phyloP scores from a whole-genome alignment of 2,888 invertebrate species.

The Orchesella flavescens region DNA sequence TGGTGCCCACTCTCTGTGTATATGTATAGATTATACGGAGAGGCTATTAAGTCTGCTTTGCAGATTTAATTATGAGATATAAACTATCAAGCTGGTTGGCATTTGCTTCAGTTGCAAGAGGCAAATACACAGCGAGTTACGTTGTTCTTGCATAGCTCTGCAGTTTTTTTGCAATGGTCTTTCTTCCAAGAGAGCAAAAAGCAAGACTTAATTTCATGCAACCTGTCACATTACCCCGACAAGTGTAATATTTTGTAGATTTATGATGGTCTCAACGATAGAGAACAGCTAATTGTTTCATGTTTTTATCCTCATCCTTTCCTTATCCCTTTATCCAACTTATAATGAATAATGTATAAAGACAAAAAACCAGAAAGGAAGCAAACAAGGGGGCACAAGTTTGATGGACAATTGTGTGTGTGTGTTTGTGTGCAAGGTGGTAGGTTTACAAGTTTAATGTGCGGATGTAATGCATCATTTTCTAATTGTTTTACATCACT shows the following conservation, averaged over 20 bases:
- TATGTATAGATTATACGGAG: background rate
- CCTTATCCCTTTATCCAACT: background rate
- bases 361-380: background rate
- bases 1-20: background rate
- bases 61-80: conserved; percentile 21
- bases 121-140: background rate
- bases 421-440: too few relatives aligned
- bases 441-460: too few relatives aligned
- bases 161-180: background rate
- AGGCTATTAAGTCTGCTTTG: background rate
- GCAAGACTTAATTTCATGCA: background rate
- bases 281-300: conserved; percentile 1
- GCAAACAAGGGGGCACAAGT: too few relatives aligned
- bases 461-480: too few relatives aligned
- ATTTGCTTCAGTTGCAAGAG: background rate
- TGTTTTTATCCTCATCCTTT: background rate
- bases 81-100: background rate
- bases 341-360: too few relatives aligned
- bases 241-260: conserved; percentile 23
- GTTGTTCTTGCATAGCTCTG: background rate
- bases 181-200: background rate
- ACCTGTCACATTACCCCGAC: conserved; percentile 21
- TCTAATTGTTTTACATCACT: too few relatives aligned
- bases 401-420: too few relatives aligned
- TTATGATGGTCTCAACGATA: conserved; percentile 10